These are phyloP conservation scores for Penaeus indicus DNA, from an alignment of 1,140 invertebrate species.

Conservation along the genomic window DNA sequence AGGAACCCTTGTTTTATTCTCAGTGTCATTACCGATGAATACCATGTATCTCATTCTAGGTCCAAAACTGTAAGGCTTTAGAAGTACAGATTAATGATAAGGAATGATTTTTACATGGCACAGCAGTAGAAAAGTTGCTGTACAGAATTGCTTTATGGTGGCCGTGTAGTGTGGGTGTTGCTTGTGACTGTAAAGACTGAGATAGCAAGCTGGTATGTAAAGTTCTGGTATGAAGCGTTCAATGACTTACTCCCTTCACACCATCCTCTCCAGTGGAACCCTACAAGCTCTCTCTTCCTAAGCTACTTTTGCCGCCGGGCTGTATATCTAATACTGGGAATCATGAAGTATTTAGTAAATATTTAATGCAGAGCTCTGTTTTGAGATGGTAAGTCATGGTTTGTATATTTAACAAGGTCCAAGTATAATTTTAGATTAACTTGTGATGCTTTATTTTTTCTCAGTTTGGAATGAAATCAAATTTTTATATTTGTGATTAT, in stretches of 20 bases:
- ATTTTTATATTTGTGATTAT: no score
- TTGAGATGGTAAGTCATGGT: no score
- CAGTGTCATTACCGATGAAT: constrained; percentile 44
- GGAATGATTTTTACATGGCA: constrained; percentile 35
- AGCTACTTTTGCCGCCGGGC: constrained; percentile 15
- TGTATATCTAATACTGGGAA: constrained; percentile 25
- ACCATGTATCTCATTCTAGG: constrained; percentile 45
- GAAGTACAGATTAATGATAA: constrained; percentile 41
- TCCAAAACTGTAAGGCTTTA: constrained; percentile 53
- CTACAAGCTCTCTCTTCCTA: no score
- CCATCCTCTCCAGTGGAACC: constrained; percentile 19
- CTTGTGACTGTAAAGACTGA: constrained; percentile 54
- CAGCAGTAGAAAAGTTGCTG: constrained; percentile 49
- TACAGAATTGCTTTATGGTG: constrained; percentile 51
- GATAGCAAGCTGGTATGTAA: constrained; percentile 7
- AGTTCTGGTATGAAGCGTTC: constrained; percentile 48
- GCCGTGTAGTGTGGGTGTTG: constrained; percentile 53
- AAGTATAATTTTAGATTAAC: no score
- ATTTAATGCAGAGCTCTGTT: no score
- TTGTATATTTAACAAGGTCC: no score
- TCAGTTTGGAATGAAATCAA: no score
- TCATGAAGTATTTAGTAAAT: no score
- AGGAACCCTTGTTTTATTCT: constrained; percentile 18
- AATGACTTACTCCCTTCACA: constrained; percentile 39
- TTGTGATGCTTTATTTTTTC: no score